Evolutionary conservation across 2,113 vertebrate species (phyloP), one percentile per base, ranked within the genome.

Genomic region (Formicarius rufipectus): DNA sequence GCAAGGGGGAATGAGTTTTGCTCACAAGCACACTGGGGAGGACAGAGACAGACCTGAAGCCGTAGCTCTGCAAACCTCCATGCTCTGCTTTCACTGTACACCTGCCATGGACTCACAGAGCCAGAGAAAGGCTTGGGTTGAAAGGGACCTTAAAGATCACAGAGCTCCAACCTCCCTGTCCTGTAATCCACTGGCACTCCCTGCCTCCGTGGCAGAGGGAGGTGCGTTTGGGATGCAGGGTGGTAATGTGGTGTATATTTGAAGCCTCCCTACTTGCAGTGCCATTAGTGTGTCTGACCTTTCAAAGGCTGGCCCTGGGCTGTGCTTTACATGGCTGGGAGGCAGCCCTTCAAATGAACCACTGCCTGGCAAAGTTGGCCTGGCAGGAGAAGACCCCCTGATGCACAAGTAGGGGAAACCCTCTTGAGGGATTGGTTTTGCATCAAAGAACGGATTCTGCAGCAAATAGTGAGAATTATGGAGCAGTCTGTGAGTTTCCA

Each of bases 401-500:
- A 15, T 83, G 63, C 24, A 71, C 50, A 90, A 93, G 71, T 4
- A 1, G 62, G 40, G 20, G 20, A 66, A 80, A 94, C 4, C 9
- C 56, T 85, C 56, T 7, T n/a, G 7, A 58, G 72, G 71, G 11
- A 12, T 22, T 84, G 23, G 59, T 87, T 89, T 77, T 45, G 52
- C 77, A 62, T 11, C 16, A 47, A 58, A 76, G 50, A 28, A 33
- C 62, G 28, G 31, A 74, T 93, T 87, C 59, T 89, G 82, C 35
- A 66, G 37, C 82, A 96, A 93, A 71, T 20, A 84, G 2, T 12
- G 58, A 30, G 33, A 90, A 44, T 14, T 47, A 80, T 9, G 15
- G n/a, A 93, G 71, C 50, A 84, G 59, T 9, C 63, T 84, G 47
- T 59, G 72, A 95, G 79, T 96, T 97, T 96, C 92, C 92, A 81